Evolutionary conservation across 2,797 vertebrate species (phyloP).

Genomic region (Clarias laeviceps): DNA sequence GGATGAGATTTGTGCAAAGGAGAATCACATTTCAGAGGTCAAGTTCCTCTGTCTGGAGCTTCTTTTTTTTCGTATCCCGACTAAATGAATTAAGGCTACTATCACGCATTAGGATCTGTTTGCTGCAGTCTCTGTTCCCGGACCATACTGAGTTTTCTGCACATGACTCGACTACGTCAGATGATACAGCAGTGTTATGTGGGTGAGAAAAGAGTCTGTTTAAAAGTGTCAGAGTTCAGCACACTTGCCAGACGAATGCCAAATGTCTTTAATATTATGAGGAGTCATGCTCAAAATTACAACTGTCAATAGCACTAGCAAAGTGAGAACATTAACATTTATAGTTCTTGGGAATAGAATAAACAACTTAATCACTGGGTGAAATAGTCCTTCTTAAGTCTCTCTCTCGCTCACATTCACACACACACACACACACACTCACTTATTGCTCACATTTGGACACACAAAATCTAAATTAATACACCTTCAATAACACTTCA

Average conservation of each 20-base stretch:
- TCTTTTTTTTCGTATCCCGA: not conserved
- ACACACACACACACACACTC: not conserved
- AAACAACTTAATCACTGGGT: conserved; percentile 28
- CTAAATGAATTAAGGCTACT: not conserved
- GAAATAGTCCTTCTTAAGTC: not conserved
- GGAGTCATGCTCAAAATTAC: conserved; percentile 41
- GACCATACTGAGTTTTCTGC: conserved; percentile 11
- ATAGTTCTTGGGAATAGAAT: conserved; percentile 29
- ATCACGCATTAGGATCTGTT: not conserved
- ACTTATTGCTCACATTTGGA: not conserved
- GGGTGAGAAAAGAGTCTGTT: conserved; percentile 65
- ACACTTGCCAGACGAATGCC: conserved; percentile 61
- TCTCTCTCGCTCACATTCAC: not conserved
- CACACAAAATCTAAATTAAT: too few relatives aligned
- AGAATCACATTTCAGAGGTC: not conserved
- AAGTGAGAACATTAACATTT: not conserved
- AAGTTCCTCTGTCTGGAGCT: not conserved
- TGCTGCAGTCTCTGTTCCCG: conserved; percentile 2
- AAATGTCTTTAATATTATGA: conserved; percentile 9
- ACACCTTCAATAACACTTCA: not conserved
- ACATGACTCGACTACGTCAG: conserved; percentile 69
- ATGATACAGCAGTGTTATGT: conserved; percentile 66
- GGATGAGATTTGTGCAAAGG: not conserved
- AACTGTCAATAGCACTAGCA: conserved; percentile 21
- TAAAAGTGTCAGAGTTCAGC: conserved; percentile 63